Percentiles rank a stretch among this genome's conserved stretches.
Conservation (phyloP, 2,797 vertebrate genomes). For the Propithecus perrieri region DNA sequence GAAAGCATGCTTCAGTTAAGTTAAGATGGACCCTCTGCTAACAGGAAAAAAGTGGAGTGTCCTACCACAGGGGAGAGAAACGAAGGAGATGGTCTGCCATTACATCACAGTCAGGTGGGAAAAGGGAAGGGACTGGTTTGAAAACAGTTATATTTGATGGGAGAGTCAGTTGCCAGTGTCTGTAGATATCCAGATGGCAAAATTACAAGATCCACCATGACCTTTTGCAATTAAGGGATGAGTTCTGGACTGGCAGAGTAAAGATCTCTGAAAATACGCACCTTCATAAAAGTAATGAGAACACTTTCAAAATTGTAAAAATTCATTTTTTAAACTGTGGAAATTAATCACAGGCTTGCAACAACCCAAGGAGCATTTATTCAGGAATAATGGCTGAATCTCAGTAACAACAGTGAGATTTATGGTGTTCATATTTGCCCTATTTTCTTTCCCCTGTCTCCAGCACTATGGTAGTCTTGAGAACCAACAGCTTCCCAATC, state of each 20-base stretch:
- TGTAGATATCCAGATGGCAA: neutral
- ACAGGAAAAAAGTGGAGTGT: neutral
- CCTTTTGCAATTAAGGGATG: neutral
- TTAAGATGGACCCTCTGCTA: neutral
- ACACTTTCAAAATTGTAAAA: neutral
- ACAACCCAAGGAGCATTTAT: neutral
- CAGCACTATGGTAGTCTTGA: neutral
- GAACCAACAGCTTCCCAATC: neutral
- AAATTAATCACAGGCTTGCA: neutral
- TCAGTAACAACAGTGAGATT: neutral
- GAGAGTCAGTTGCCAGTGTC: neutral
- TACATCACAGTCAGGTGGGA: neutral
- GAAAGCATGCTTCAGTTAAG: neutral
- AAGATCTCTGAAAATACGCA: neutral
- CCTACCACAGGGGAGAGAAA: neutral
- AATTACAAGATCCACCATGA: neutral
- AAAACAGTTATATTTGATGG: neutral
- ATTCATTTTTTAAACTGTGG: neutral
- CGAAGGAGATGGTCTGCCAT: neutral
- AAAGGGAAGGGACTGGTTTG: neutral
- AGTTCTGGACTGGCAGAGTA: neutral
- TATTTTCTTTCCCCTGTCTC: neutral
- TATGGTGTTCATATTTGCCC: neutral
- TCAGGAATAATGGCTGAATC: neutral
- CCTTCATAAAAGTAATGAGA: neutral